phyloP scores from a whole-genome alignment of 2,888 invertebrate genomes.

The Epirrita christyi region DNA sequence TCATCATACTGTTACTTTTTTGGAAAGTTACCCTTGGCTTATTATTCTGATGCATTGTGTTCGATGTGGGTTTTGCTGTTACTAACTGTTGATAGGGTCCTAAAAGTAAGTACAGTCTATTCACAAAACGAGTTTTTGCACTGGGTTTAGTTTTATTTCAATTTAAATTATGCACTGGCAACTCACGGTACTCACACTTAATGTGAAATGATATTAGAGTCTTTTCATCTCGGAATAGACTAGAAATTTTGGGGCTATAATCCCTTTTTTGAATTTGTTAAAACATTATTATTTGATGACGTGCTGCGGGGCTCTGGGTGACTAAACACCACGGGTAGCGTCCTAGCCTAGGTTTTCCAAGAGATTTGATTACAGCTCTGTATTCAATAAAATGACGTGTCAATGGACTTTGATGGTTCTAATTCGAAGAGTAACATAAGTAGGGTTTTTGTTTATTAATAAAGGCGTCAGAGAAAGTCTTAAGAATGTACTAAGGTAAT shows the following conservation, averaged over 20 bases:
- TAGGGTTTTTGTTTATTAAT: slow-evolving; percentile 3
- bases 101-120: slow-evolving; percentile 34
- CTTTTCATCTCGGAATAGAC: slow-evolving; percentile 14
- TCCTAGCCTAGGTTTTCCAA: too few species aligned
- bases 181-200: slow-evolving; percentile 18
- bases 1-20: slow-evolving; percentile 49
- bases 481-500: slow-evolving; percentile 42
- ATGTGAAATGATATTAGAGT: slow-evolving; percentile 21
- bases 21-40: slow-evolving; percentile 43
- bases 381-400: neutral
- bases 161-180: slow-evolving; percentile 18
- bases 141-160: slow-evolving; percentile 17
- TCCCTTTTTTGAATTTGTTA: slow-evolving; percentile 13
- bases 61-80: slow-evolving; percentile 34
- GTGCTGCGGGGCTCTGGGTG: neutral
- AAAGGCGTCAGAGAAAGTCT: slow-evolving; percentile 28
- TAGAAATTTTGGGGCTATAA: slow-evolving; percentile 24
- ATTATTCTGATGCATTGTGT: slow-evolving; percentile 37
- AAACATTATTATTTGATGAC: slow-evolving; percentile 36
- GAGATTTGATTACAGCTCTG: neutral
- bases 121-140: slow-evolving; percentile 31
- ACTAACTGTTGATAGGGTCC: slow-evolving; percentile 35
- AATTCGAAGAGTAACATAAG: neutral
- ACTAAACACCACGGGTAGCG: slow-evolving; percentile 2
- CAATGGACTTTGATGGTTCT: neutral